Percentiles rank a stretch among this genome's conserved stretches.
phyloP scores from a whole-genome alignment of 2,888 invertebrate species.

The Tipula lateralis region DNA sequence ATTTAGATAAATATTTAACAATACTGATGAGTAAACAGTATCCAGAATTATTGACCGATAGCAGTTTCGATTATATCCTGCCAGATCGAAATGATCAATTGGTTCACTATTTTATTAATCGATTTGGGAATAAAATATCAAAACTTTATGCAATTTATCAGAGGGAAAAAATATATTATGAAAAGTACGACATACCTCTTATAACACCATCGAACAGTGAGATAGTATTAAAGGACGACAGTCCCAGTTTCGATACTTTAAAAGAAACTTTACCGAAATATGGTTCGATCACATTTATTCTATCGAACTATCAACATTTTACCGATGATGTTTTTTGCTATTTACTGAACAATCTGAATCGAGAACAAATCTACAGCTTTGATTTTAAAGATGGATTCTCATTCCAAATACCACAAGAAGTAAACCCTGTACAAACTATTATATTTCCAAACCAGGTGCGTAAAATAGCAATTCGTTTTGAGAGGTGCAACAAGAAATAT shows the following conservation, averaged over 20 bases:
- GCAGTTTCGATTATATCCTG: not conserved
- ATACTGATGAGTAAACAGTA: not conserved
- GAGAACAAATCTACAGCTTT: not conserved
- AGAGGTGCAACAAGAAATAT: not conserved
- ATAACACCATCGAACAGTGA: not conserved
- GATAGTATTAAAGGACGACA: not conserved
- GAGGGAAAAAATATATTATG: too few relatives aligned
- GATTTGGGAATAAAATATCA: not conserved
- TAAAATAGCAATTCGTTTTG: not conserved
- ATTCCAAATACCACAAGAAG: not conserved
- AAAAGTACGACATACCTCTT: not conserved
- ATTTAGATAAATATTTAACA: not conserved
- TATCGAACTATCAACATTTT: not conserved
- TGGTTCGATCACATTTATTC: not conserved
- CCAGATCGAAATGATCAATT: not conserved
- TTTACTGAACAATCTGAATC: not conserved
- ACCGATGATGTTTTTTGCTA: not conserved
- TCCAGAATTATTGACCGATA: not conserved
- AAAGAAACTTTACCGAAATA: not conserved
- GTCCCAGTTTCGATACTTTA: not conserved
- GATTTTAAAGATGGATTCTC: not conserved
- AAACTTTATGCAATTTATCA: not conserved
- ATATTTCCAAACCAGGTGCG: not conserved
- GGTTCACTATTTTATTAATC: not conserved
- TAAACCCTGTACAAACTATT: not conserved